These are phyloP conservation scores for Apodemus speciosus DNA, from an alignment of 2,113 vertebrate species.

Conservation along the genomic window DNA sequence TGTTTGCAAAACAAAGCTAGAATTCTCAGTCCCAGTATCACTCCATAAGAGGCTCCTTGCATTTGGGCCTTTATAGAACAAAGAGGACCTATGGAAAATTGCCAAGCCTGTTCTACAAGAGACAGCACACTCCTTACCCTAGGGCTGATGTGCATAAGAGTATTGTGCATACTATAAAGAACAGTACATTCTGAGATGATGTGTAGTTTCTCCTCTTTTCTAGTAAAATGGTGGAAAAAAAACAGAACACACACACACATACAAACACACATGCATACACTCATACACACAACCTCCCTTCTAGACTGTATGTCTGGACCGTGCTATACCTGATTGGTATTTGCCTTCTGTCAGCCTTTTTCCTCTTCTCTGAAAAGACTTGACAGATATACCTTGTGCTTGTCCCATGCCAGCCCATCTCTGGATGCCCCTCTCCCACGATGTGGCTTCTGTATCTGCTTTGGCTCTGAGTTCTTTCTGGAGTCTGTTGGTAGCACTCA, in stretches of 20 bases:
- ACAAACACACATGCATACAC: not conserved
- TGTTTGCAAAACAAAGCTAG: conserved; percentile 15
- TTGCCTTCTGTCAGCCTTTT: not conserved
- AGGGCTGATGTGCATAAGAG: accelerated
- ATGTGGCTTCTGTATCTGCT: not conserved
- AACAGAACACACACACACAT: not conserved
- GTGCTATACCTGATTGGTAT: not conserved
- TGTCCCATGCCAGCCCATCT: accelerated
- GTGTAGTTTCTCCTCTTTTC: not conserved
- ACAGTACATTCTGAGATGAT: not conserved
- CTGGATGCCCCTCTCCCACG: not conserved
- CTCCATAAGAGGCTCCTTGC: not conserved
- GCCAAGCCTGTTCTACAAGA: not conserved
- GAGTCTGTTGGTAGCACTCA: accelerated
- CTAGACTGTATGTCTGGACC: not conserved
- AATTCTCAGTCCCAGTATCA: not conserved
- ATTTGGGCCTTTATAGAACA: not conserved
- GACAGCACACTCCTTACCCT: not conserved
- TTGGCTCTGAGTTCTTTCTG: not conserved
- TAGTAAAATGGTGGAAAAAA: not conserved
- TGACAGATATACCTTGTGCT: accelerated
- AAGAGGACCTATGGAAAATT: not conserved
- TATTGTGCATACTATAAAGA: accelerated
- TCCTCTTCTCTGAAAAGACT: not conserved
- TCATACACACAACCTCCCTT: not conserved